Evolutionary conservation across 2,888 invertebrate species (phyloP).

Genomic region (Caenorhabditis afra): DNA sequence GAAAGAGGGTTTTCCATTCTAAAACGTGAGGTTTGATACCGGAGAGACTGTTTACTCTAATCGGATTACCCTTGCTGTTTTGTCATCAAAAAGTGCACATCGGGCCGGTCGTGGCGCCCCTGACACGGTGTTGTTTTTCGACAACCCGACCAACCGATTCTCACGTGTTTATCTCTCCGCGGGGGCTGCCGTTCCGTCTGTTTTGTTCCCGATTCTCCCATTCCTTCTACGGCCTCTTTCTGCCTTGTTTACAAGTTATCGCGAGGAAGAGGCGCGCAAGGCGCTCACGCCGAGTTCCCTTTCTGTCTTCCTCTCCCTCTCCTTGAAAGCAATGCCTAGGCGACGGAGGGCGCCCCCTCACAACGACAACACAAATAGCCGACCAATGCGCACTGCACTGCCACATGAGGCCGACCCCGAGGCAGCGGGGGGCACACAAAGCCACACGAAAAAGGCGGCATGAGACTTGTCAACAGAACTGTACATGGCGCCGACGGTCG

Average conservation of each 20-base stretch:
- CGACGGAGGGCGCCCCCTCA: constrained; percentile 23
- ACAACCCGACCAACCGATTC: not conserved
- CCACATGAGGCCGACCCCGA: constrained; percentile 45
- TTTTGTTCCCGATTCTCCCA: constrained; percentile 2
- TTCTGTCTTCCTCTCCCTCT: too few species aligned
- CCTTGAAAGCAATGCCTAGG: constrained; percentile 41
- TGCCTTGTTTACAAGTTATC: constrained; percentile 44
- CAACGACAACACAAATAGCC: constrained; percentile 35
- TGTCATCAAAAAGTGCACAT: constrained; percentile 27
- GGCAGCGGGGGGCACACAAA: constrained; percentile 11
- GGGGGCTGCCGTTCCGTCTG: constrained; percentile 24
- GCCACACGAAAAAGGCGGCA: constrained; percentile 26
- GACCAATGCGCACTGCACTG: constrained; percentile 42
- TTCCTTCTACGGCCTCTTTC: constrained; percentile 24
- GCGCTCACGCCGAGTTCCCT: constrained; percentile 26
- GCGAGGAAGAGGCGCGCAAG: not conserved
- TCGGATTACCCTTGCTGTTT: constrained; percentile 39
- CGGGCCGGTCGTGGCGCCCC: not conserved
- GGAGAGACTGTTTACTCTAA: constrained; percentile 32
- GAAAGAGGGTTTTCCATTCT: not conserved
- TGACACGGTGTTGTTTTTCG: constrained; percentile 13
- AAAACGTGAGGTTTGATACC: constrained; percentile 2
- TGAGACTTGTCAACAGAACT: constrained; percentile 27
- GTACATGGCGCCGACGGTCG: constrained; percentile 11
- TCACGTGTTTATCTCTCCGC: constrained; percentile 13